These are phyloP conservation scores for Saxidomus purpurata DNA, from an alignment of 1,140 invertebrate species.

Conservation along the genomic window DNA sequence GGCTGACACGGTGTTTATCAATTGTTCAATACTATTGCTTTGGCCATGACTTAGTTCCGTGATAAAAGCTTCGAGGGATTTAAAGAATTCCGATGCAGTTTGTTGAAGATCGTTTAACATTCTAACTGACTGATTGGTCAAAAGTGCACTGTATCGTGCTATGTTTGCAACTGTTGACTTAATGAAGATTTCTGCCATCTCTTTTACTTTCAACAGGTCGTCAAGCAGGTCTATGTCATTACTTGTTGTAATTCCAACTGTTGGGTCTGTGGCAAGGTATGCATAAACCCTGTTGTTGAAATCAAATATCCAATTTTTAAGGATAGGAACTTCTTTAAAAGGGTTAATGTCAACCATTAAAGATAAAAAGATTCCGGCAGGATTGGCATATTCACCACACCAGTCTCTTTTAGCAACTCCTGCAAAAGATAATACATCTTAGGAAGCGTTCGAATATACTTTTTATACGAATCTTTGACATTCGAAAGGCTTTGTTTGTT, in stretches of 20 bases:
- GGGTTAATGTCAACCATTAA: conserved; percentile 25
- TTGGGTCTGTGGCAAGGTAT: conserved; percentile 16
- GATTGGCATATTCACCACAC: conserved; percentile 56
- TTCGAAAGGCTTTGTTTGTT: no score
- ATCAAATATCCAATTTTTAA: conserved; percentile 24
- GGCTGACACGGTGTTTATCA: background rate
- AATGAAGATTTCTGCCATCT: background rate
- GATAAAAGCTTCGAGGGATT: background rate
- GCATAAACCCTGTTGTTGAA: conserved; percentile 6
- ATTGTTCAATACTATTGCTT: background rate
- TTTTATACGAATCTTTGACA: no score
- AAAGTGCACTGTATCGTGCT: background rate
- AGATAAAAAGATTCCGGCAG: conserved; percentile 47
- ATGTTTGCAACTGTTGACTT: conserved; percentile 23
- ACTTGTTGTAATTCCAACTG: background rate
- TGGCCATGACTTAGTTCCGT: background rate
- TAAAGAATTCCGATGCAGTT: background rate
- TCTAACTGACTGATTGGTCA: background rate
- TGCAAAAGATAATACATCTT: background rate
- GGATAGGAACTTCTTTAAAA: conserved; percentile 37
- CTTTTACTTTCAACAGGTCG: background rate
- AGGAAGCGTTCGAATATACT: no score
- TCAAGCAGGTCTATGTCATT: background rate
- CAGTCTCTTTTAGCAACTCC: background rate
- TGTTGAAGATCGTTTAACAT: background rate